Evolutionary conservation across 2,113 vertebrate genomes (phyloP), one percentile per base, ranked within the genome.

Genomic region (Brachirus orientalis): DNA sequence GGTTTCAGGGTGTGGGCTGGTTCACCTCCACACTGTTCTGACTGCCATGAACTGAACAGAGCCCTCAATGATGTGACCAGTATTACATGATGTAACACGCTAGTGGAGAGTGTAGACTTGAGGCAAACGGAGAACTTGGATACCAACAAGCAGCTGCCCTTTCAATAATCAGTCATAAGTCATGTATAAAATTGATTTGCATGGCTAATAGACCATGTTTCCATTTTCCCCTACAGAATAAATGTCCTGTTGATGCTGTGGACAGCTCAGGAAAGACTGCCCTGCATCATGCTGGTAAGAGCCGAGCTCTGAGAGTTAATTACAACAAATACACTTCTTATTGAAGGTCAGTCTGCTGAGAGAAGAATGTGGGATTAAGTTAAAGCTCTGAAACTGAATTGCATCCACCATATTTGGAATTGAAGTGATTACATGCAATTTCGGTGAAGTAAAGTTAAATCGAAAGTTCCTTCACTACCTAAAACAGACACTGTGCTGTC

Each of bases 211-310:
- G 16, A 43, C 10, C 14, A 13, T 14, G 19, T 59, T 28, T 28
- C 28, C 28, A 28, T 8, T 77, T 88, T 84, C 2, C 47, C 43
- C 63, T 72, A 0, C 72, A 99, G 98, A 91, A 85, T 79, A 99
- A 98, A 90, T 96, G 95, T 87, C 88, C 93, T 4, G 37, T 91
- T 0, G 96, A 99, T 41, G 87, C 81, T 28, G 55, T 76, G 4
- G 97, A 99, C 77, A 79, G 72, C 77, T 90, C 89, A 57, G 96
- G 98, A 66, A 98, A 92, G 86, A 95, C 95, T 47, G 94, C 96
- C 58, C 91, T 99, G 61, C 98, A 99, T 87, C 95, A 97, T 13
- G 95, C 96, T 92, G 96, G 98, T 99, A 88, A 92, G 84, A 65
- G 36, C 67, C 56, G 20, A 1, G 40, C 41, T 48, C 13, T 8